A percentile compares a stretch with the other conserved stretches of the same genome.
Evolutionary conservation across 1,140 invertebrate genomes (phyloP).

Genomic region (Heterodera carotae): DNA sequence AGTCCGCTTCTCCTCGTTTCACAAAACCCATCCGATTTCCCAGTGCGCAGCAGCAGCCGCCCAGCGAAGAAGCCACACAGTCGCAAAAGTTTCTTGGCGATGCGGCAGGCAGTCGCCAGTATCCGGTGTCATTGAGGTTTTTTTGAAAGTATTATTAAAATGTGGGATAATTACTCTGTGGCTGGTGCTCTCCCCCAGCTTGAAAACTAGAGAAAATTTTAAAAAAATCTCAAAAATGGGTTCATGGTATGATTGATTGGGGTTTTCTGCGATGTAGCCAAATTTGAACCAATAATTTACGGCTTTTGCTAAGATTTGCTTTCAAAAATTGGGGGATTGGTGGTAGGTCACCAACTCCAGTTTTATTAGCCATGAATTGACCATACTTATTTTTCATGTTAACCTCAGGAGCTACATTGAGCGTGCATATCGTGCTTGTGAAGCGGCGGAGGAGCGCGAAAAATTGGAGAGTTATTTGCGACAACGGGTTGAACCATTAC

Average conservation of each 20-base stretch:
- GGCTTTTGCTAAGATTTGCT: too few species aligned
- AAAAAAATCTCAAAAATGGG: too few species aligned
- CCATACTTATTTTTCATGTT: neutral
- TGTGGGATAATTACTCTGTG: too few species aligned
- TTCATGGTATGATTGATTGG: too few species aligned
- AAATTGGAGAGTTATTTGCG: slow-evolving; percentile 45
- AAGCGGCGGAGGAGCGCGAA: slow-evolving; percentile 38
- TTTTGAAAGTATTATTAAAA: too few species aligned
- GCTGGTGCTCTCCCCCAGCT: too few species aligned
- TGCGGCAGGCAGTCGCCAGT: slow-evolving; percentile 12
- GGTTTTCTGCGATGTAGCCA: too few species aligned
- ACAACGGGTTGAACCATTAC: slow-evolving; percentile 40
- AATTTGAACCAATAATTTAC: slow-evolving; percentile 1
- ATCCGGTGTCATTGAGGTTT: slow-evolving; percentile 22
- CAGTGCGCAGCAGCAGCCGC: neutral
- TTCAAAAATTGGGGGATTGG: too few species aligned
- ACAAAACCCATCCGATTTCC: slow-evolving; percentile 31
- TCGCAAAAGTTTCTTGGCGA: slow-evolving; percentile 32
- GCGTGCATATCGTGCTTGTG: slow-evolving; percentile 43
- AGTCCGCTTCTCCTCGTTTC: slow-evolving; percentile 11
- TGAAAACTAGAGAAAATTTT: too few species aligned
- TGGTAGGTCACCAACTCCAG: neutral
- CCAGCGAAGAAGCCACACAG: neutral
- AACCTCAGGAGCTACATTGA: slow-evolving; percentile 43
- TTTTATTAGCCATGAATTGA: slow-evolving; percentile 1